These are phyloP conservation scores for Atrina japonica DNA, from an alignment of 2,888 invertebrate genomes.

Conservation along the genomic window DNA sequence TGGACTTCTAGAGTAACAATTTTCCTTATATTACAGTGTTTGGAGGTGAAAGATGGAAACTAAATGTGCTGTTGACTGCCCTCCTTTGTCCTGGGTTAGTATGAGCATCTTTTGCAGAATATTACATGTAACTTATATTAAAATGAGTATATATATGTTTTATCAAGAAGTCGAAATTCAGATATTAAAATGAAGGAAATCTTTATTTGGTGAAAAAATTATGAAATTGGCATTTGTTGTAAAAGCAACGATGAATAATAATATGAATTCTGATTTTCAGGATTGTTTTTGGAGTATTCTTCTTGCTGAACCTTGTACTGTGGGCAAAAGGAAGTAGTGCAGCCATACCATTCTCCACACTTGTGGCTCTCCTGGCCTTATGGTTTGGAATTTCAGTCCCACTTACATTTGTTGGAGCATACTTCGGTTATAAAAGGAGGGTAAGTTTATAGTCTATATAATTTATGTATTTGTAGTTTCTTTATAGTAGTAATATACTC, in stretches of 20 bases:
- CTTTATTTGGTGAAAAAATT: no score
- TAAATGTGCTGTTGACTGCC: slow-evolving; percentile 97
- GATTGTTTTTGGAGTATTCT: slow-evolving; percentile 97
- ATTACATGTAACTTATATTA: background rate
- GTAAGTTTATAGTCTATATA: slow-evolving; percentile 82
- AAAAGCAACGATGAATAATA: no score
- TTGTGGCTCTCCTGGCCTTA: slow-evolving; percentile 94
- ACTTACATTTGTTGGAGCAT: slow-evolving; percentile 97
- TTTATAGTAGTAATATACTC: background rate
- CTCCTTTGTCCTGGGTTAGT: slow-evolving; percentile 97
- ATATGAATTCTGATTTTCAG: slow-evolving; percentile 85
- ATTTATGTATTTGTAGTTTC: background rate
- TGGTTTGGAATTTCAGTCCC: slow-evolving; percentile 99
- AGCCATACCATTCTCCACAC: slow-evolving; percentile 97
- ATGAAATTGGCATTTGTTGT: no score
- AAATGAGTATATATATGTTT: no score
- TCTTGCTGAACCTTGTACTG: slow-evolving; percentile 96
- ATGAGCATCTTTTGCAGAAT: background rate
- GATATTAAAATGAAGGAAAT: no score
- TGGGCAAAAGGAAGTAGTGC: slow-evolving; percentile 98
- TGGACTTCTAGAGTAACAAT: no score
- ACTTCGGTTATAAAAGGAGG: slow-evolving; percentile 98
- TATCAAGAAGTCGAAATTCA: no score
- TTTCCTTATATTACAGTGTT: slow-evolving; percentile 83
- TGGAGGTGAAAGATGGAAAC: slow-evolving; percentile 99